These are phyloP conservation scores for Sarcophaga peregrina DNA, from an alignment of 1,140 invertebrate species.

Conservation along the genomic window DNA sequence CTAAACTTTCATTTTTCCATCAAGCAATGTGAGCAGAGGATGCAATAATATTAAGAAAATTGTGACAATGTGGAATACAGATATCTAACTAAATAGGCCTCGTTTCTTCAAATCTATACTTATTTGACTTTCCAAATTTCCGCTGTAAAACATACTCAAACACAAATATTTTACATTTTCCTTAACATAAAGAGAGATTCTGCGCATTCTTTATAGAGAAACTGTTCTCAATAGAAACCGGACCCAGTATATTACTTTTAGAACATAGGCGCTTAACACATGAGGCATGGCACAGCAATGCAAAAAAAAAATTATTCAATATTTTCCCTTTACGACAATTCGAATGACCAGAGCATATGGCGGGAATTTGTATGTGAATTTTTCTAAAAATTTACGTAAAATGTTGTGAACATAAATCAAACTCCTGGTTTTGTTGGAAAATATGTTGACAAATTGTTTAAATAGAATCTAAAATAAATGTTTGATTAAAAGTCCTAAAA, in stretches of 20 bases:
- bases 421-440: too few relatives aligned
- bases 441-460: too few relatives aligned
- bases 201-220: background rate
- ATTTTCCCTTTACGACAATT: background rate
- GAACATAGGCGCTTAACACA: background rate
- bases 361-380: too few relatives aligned
- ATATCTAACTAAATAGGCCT: too few relatives aligned
- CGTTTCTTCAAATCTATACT: background rate
- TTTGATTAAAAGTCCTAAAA: too few relatives aligned
- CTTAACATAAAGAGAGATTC: slow-evolving; percentile 31
- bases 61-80: too few relatives aligned
- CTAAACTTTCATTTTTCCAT: too few relatives aligned
- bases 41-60: too few relatives aligned
- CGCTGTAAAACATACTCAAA: background rate
- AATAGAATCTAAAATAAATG: too few relatives aligned
- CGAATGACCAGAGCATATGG: background rate
- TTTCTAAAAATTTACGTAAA: too few relatives aligned
- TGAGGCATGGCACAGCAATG: background rate
- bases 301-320: background rate
- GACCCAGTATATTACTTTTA: slow-evolving; percentile 24
- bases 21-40: too few relatives aligned
- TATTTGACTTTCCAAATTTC: background rate
- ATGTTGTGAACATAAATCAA: too few relatives aligned
- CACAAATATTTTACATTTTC: background rate
- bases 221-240: background rate